Conservation (phyloP, 2,888 invertebrate genomes). For the Polymixis flavicincta region DNA sequence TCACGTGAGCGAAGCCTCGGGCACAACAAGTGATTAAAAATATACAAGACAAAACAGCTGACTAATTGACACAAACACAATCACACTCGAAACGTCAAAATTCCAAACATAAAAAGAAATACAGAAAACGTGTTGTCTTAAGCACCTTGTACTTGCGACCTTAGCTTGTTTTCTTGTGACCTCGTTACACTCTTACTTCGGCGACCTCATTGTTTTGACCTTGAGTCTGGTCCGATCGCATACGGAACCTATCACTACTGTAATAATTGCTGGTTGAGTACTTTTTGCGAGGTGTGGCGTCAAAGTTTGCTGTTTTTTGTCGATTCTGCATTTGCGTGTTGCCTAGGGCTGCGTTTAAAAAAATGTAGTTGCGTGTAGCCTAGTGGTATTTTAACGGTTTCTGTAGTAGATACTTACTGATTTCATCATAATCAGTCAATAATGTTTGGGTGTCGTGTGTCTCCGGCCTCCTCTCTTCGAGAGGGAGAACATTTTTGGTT, state of each 20-base stretch:
- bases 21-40: background rate
- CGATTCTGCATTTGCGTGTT: background rate
- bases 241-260: conserved; percentile 59
- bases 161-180: conserved; percentile 62
- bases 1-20: background rate
- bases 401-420: background rate
- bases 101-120: conserved; percentile 27
- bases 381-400: conserved; percentile 18
- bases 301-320: background rate
- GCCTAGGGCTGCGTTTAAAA: conserved; percentile 17
- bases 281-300: conserved; percentile 42
- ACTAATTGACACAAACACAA: background rate
- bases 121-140: conserved; percentile 43
- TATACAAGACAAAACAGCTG: background rate
- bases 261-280: conserved; percentile 26
- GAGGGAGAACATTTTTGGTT: too few species aligned
- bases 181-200: conserved; percentile 61
- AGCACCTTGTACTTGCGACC: conserved; percentile 60
- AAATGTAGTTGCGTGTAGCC: background rate
- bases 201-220: conserved; percentile 60
- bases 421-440: too few species aligned
- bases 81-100: background rate
- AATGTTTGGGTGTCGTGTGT: too few species aligned
- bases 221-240: conserved; percentile 53
- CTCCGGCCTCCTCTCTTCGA: too few species aligned